Base-by-base conservation (phyloP, 2,888 invertebrate genomes). In the Clistopyga incitator region DNA sequence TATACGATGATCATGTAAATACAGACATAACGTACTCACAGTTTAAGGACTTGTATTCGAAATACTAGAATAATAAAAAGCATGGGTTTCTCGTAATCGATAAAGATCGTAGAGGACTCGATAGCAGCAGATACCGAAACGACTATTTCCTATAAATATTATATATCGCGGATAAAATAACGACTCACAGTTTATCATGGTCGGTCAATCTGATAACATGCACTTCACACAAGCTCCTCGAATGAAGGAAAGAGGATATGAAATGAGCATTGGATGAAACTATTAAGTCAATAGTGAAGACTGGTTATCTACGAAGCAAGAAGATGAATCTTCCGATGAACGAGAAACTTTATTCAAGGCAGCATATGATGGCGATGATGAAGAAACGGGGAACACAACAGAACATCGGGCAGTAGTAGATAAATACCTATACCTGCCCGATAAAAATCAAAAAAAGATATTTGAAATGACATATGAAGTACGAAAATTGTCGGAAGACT, bases 1-100 rank as follows among this genome's bases (percentile, higher is more conserved):
- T n/a, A n/a, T n/a, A n/a, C 64, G 81, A 81, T 38, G 82, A 86
- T 78, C 79, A 88, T n/a, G 52, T 86, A 10, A 81, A 84, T 54
- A 71, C 86, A 68, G 84, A 88, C 71, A 84, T 88, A 86, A 18
- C 79, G 4, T 84, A 81, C 56, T 18, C 50, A 20, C 68, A 68
- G 18, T 80, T 80, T 59, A 75, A 61, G 42, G 67, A 68, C n/a
- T 50, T 75, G 29, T 80, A 75, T 18, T 75, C 67, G 13, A 13
- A 29, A 45, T 80, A 75, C n/a, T 80, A 72, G 78, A 38, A 38
- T 25, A 47, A 67, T 67, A n/a, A 47, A 10, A 45, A 56, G 65
- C 64, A 81, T 70, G 70, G 59, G 70, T 77, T 81, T 56, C 38
- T 81, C 20, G 72, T 68, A 13, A 82, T 78, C 6, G 77, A 72